A percentile compares a stretch with the other conserved stretches of the same genome.
Conservation (phyloP, 2,888 invertebrate genomes). For the Pterobdella sp. region DNA sequence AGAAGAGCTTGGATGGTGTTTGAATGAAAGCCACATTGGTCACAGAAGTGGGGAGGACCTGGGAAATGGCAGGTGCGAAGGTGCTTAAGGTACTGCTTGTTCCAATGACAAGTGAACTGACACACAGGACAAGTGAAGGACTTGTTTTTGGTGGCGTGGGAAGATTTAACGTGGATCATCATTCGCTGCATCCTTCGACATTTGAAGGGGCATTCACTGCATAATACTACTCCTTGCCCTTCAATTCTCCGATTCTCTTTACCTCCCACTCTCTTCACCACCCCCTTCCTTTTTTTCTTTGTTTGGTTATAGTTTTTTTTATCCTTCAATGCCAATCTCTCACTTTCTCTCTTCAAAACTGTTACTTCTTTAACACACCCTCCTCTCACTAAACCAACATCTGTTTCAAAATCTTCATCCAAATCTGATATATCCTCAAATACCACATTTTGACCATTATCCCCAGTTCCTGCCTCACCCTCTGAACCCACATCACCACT, state of each 20-base stretch:
- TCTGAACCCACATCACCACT: not conserved
- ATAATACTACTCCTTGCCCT: not conserved
- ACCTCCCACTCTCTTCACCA: not conserved
- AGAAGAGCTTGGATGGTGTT: slow-evolving; percentile 57
- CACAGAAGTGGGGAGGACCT: slow-evolving; percentile 55
- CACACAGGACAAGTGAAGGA: slow-evolving; percentile 32
- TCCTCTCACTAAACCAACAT: not conserved
- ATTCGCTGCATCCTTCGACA: slow-evolving; percentile 19
- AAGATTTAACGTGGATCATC: slow-evolving; percentile 19
- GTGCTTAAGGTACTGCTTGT: slow-evolving; percentile 34
- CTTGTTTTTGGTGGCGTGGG: slow-evolving; percentile 17
- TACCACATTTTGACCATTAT: not conserved
- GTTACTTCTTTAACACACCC: not conserved
- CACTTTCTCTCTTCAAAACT: slow-evolving; percentile 15
- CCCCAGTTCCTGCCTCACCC: not conserved
- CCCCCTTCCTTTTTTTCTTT: slow-evolving; percentile 26
- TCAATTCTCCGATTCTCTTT: too few species aligned
- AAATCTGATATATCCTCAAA: not conserved
- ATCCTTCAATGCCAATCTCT: slow-evolving; percentile 6
- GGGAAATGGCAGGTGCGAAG: slow-evolving; percentile 50
- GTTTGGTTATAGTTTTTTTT: slow-evolving; percentile 3
- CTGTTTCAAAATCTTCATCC: not conserved
- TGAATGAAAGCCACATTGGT: slow-evolving; percentile 54
- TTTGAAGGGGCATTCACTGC: slow-evolving; percentile 23
- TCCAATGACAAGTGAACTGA: slow-evolving; percentile 31